phyloP scores from a whole-genome alignment of 2,797 vertebrate species.

The Erpetoichthys calabaricus region DNA sequence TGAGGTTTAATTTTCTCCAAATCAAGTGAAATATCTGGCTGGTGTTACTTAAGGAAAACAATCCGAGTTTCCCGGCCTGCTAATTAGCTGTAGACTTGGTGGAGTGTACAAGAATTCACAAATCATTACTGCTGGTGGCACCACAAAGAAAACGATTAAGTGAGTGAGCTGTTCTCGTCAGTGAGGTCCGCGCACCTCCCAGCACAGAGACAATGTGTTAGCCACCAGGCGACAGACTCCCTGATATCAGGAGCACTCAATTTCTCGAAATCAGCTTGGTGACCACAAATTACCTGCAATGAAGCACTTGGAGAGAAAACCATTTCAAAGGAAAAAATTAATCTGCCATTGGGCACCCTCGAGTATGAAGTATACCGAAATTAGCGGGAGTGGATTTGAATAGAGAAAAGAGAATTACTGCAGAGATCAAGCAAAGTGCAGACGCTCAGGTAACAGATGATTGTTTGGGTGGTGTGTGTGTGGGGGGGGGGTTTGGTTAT shows the following conservation, averaged over 20 bases:
- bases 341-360: neutral
- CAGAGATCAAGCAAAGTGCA: too few relatives aligned
- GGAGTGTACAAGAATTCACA: neutral
- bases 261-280: neutral
- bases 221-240: too few relatives aligned
- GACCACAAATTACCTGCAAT: neutral
- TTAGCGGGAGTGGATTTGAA: too few relatives aligned
- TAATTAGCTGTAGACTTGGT: neutral
- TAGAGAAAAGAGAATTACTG: too few relatives aligned
- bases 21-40: slow-evolving; percentile 1
- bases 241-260: neutral
- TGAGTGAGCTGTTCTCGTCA: neutral
- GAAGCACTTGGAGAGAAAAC: neutral
- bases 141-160: slow-evolving; percentile 1
- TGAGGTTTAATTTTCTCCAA: slow-evolving; percentile 4
- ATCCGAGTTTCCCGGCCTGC: neutral
- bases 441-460: too few relatives aligned
- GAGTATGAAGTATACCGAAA: too few relatives aligned
- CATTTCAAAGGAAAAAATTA: neutral
- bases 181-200: neutral
- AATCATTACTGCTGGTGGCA: neutral
- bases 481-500: too few relatives aligned
- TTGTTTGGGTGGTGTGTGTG: too few relatives aligned
- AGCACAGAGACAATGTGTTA: too few relatives aligned
- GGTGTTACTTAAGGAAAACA: slow-evolving; percentile 5